These are phyloP conservation scores for Sturmia bella DNA, from an alignment of 2,888 invertebrate species.

Conservation along the genomic window DNA sequence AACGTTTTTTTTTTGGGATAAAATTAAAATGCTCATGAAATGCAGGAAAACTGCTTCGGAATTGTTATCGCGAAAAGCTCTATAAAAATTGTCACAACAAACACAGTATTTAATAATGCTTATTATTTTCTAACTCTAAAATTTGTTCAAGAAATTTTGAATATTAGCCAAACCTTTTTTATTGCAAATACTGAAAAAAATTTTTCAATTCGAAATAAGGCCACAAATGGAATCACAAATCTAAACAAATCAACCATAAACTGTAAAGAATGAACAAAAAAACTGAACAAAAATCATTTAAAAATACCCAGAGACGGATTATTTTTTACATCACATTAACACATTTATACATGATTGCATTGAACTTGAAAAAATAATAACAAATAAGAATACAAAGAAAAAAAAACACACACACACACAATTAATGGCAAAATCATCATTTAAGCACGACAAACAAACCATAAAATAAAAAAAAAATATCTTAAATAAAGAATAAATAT, in stretches of 20 bases:
- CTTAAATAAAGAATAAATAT: constrained; percentile 14
- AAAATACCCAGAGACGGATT: constrained; percentile 50
- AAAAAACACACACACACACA: constrained; percentile 22
- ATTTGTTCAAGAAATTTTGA: too few relatives aligned
- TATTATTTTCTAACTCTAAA: too few relatives aligned
- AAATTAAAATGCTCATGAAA: too few relatives aligned
- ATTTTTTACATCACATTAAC: constrained; percentile 56
- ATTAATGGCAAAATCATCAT: constrained; percentile 55
- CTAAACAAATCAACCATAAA: constrained; percentile 26
- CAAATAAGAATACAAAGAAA: constrained; percentile 59
- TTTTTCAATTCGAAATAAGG: neutral
- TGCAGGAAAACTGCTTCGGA: too few relatives aligned
- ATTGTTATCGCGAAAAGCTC: too few relatives aligned
- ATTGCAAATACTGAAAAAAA: neutral
- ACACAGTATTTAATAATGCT: too few relatives aligned
- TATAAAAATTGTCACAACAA: too few relatives aligned
- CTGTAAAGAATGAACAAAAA: constrained; percentile 50
- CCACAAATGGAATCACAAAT: constrained; percentile 49
- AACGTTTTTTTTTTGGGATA: too few relatives aligned
- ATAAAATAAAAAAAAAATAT: constrained; percentile 37
- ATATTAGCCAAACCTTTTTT: too few relatives aligned
- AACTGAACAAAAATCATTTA: constrained; percentile 46
- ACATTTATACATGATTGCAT: constrained; percentile 45
- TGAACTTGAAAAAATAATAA: constrained; percentile 28
- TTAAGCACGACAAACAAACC: constrained; percentile 70